phyloP scores from a whole-genome alignment of 2,113 vertebrate genomes.

The Acrocephalus arundinaceus region DNA sequence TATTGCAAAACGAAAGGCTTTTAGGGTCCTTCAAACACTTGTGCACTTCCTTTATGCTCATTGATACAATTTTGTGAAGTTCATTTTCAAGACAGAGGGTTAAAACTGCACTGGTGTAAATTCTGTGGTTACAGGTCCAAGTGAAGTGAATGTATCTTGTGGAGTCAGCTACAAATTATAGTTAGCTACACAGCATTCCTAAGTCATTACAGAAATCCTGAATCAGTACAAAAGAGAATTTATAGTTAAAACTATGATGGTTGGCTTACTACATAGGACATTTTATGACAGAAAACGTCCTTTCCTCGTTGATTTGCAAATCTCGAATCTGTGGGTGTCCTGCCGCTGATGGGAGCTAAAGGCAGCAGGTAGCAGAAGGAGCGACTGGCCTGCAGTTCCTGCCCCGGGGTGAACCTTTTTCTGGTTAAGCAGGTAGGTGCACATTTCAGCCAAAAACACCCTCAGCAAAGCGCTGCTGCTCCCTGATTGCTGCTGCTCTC shows the following conservation, averaged over 20 bases:
- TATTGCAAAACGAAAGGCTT: neutral
- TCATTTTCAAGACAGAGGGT: neutral
- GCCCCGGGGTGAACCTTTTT: accelerated
- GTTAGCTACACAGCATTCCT: neutral
- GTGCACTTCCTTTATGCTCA: neutral
- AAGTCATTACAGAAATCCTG: neutral
- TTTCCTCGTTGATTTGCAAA: neutral
- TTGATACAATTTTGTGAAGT: neutral
- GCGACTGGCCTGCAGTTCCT: accelerated
- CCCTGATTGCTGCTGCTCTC: too few relatives aligned
- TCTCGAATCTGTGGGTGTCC: neutral
- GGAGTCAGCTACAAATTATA: neutral
- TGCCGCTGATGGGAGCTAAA: neutral
- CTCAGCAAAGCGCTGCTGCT: neutral
- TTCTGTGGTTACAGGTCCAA: neutral
- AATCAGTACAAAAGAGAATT: neutral
- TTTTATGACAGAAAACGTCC: neutral
- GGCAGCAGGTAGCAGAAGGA: accelerated
- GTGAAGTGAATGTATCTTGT: neutral
- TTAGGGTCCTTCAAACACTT: neutral
- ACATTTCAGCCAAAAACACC: neutral
- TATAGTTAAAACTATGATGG: neutral
- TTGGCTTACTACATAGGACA: too few relatives aligned
- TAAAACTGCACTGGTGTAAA: neutral
- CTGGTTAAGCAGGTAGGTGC: neutral